Evolutionary conservation across 2,797 vertebrate genomes (phyloP), one percentile per base, ranked within the genome.

Genomic region (Phataginus tricuspis): DNA sequence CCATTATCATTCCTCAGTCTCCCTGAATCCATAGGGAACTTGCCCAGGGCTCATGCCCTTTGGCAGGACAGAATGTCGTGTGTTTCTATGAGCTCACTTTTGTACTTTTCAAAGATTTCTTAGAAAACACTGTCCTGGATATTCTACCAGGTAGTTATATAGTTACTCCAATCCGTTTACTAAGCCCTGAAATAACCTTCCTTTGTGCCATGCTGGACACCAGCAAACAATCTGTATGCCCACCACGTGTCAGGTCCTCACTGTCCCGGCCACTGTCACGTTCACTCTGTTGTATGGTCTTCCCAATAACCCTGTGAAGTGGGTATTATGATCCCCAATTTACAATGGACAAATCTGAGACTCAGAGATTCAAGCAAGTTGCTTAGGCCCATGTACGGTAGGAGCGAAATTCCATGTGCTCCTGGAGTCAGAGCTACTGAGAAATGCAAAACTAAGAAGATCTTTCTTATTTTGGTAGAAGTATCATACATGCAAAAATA

Each of bases 261-360:
- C 55, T 19, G 13, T 77, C 51, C 79, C 34, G 14, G n/a, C 29
- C 78, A 27, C 39, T 23, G 63, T 25, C 78, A 53, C 0, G 0
- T 66, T 79, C 69, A 78, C 72, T 66, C 21, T 84, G 59, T 74
- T 68, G 39, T 63, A 72, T 87, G 63, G 69, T 86, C 66, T 37
- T 74, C 37, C 91, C 51, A 92, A 3, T 8, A 87, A 68, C 42
- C 55, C 93, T 97, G 91, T 77, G 71, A 94, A 91, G 86, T 87
- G 42, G 45, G 71, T 91, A 74, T 80, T 78, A 90, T 85, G 91
- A 96, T 91, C 86, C 42, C 68, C 71, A 77, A 15, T 57, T 72
- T 86, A 45, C 63, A 94, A 5, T 29, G 63, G 84, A 93, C 55
- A 66, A 39, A 78, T 64, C 55, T 45, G 42, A 96, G 53, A 90